Percentiles rank a stretch among this genome's conserved stretches.
Evolutionary conservation across 1,140 invertebrate species (phyloP).

Genomic region (Macrocentrus cingulum): DNA sequence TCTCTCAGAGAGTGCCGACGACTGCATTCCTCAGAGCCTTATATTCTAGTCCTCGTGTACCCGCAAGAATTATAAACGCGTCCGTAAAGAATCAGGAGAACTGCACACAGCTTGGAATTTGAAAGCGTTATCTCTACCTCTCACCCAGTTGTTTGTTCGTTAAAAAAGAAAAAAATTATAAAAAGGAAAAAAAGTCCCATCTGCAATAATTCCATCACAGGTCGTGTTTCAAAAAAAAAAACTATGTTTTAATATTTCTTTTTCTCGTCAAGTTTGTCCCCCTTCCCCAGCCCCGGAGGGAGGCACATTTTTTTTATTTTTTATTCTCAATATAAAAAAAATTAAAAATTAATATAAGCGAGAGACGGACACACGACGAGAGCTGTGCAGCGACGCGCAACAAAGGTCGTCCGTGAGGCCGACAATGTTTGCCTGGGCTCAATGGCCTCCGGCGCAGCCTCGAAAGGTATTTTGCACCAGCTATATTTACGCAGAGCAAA

Average conservation of each 20-base stretch:
- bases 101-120: background rate
- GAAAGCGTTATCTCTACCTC: background rate
- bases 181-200: too few relatives aligned
- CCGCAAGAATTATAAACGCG: slow-evolving; percentile 10
- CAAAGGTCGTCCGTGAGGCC: slow-evolving; percentile 33
- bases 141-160: slow-evolving; percentile 3
- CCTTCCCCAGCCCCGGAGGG: too few relatives aligned
- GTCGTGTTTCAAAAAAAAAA: background rate
- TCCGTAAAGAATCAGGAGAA: background rate
- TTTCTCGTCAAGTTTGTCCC: too few relatives aligned
- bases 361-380: too few relatives aligned
- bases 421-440: slow-evolving; percentile 42
- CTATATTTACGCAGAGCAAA: slow-evolving; percentile 47
- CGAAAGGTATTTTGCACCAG: slow-evolving; percentile 48
- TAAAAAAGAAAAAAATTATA: too few relatives aligned
- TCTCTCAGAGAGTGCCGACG: background rate
- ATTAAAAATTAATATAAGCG: too few relatives aligned
- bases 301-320: too few relatives aligned
- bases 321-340: too few relatives aligned
- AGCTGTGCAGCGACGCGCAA: background rate
- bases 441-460: slow-evolving; percentile 48
- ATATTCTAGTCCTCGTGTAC: background rate
- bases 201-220: background rate
- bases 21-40: slow-evolving; percentile 13
- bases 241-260: too few relatives aligned